Base-by-base conservation (phyloP, 2,797 vertebrate species). In the Gorsachius magnificus region DNA sequence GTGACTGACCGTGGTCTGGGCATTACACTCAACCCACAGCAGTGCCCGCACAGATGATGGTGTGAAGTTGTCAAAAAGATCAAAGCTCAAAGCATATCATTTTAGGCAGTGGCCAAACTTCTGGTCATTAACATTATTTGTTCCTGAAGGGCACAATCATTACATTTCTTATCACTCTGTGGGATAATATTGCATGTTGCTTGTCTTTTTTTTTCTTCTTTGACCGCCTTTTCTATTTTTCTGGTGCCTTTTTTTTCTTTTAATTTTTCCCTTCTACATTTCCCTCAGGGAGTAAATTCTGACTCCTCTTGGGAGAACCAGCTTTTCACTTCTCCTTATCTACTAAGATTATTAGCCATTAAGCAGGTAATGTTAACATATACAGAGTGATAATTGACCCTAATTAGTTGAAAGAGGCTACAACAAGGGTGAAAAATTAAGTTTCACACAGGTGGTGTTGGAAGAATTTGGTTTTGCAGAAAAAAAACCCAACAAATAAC, bases 261-360 rank as follows among this genome's bases (percentile, higher is more conserved):
- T 43, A 33, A 4, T 43, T 75, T 65, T 94, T 46, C 16, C 11
- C 29, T 72, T 70, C 54, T 53, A 43, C 9, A 2, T 75, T 91
- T 96, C 51, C 58, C 69, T 66, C 2, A 1, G 70, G 61, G 38
- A 92, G 12, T 6, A 92, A 86, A 82, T 88, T 89, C 88, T 78
- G 50, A 46, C 81, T 91, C 82, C 60, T 91, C 79, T 78, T 3
- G 9, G n/a, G 60, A 83, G 64, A 95, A 79, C 28, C n/a, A 91
- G 41, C 64, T 91, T 87, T 93, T 92, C 56, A 53, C 33, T 82
- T 64, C 57, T 84, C n/a, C 35, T 70, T 81, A 84, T 60, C 79
- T 93, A 64, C 51, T 87, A 77, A 80, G 66, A 74, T 94, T 90
- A 88, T 91, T 96, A 94, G 63, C 45, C 72, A 87, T 94, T 91